Evolutionary conservation across 2,888 invertebrate species (phyloP), one percentile per base, ranked within the genome.

Genomic region (Cataglyphis altisquamis): DNA sequence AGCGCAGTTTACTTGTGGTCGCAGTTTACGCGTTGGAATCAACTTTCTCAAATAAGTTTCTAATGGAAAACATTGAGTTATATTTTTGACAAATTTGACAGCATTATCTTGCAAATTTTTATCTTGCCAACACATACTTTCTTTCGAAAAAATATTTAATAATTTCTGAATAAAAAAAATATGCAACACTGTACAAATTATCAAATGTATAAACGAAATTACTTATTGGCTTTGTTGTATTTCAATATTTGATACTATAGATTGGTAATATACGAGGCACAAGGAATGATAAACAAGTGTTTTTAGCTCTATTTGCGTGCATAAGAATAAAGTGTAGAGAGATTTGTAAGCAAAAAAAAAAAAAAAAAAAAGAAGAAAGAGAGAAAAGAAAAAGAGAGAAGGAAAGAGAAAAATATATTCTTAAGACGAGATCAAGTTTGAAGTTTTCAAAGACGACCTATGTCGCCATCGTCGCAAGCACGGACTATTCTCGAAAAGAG

Each of bases 391-490:
- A 32, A 36, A 32, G 32, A 36, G 25, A 21, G 52, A n/a, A 41
- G n/a, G 62, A 29, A 36, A 78, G 41, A 57, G 9, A 66, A 3
- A 29, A 82, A 45, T 68, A 55, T 60, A 67, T 75, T 67, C 55
- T 74, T 83, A 84, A 87, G 81, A 84, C 73, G 52, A 72, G 72
- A 80, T 87, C 63, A 75, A 86, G 80, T 84, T 87, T 72, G 29
- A 57, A 86, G 60, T 83, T 62, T 29, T 86, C 84, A 82, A 86
- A 86, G 84, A 73, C 82, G 78, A 78, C 70, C 57, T 45, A n/a
- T 21, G 66, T 64, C 82, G 67, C 72, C 55, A 45, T 67, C 85
- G 52, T 77, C 64, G 48, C 66, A 72, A 52, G 29, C 66, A 72
- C 66, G 21, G 85, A 77, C 29, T 80, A 62, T 80, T 83, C 67